Evolutionary conservation across 2,888 invertebrate species (phyloP).

Genomic region (Tipula confusa): DNA sequence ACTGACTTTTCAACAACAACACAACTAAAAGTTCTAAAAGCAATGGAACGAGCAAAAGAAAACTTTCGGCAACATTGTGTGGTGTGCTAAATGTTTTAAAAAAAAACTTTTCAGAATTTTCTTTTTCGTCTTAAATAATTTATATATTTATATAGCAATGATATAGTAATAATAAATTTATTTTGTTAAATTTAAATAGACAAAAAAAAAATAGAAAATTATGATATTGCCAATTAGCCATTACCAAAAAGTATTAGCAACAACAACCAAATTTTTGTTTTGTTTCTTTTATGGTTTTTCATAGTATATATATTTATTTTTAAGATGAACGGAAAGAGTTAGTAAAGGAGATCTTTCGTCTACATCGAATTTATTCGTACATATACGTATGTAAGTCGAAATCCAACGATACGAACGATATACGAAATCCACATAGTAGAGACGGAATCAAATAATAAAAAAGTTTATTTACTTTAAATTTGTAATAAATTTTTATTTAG

Average conservation of each 20-base stretch:
- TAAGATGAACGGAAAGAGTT: not conserved
- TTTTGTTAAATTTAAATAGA: not conserved
- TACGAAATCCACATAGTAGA: not conserved
- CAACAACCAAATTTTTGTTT: not conserved
- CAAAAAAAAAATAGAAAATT: conserved; percentile 14
- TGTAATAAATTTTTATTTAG: conserved; percentile 1
- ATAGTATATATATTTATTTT: too few relatives aligned
- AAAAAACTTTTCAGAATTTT: not conserved
- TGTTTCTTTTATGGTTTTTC: not conserved
- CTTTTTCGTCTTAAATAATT: conserved; percentile 9
- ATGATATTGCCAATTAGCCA: conserved; percentile 16
- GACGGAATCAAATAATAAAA: not conserved
- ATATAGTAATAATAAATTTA: not conserved
- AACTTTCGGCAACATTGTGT: not conserved
- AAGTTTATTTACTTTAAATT: conserved; percentile 3
- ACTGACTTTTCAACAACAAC: conserved; percentile 5
- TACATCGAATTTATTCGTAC: not conserved
- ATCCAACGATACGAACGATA: not conserved
- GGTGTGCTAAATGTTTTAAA: not conserved
- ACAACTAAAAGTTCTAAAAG: not conserved
- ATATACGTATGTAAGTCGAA: not conserved
- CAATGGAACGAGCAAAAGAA: not conserved
- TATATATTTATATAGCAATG: not conserved
- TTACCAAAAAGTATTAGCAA: not conserved
- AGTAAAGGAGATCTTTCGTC: too few relatives aligned